Evolutionary conservation across 2,797 vertebrate species (phyloP).

Genomic region (Salmo trutta): DNA sequence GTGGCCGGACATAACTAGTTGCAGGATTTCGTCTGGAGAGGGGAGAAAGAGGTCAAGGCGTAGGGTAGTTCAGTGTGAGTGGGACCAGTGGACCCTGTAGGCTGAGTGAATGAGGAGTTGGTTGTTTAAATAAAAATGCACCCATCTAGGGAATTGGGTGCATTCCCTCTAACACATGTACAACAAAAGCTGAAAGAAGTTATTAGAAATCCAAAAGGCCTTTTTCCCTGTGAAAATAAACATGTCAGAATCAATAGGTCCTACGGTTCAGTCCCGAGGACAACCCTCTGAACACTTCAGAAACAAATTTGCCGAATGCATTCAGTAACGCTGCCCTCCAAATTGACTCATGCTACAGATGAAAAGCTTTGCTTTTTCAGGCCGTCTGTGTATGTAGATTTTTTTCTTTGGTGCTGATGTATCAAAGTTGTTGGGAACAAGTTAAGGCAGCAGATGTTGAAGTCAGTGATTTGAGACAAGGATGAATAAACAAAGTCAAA

Average conservation of each 20-base stretch:
- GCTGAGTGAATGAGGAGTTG: too few species aligned
- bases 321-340: conserved; percentile 58
- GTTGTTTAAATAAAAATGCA: conserved; percentile 28
- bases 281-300: conserved; percentile 46
- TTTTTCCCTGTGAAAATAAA: conserved; percentile 72
- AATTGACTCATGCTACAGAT: conserved; percentile 71
- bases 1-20: too few species aligned
- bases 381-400: conserved; percentile 32
- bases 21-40: too few species aligned
- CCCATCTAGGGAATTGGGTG: conserved; percentile 51
- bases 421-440: conserved; percentile 68
- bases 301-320: conserved; percentile 34
- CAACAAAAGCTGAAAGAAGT: conserved; percentile 56
- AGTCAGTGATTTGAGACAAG: conserved; percentile 61
- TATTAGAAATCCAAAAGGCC: conserved; percentile 58
- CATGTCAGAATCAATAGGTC: conserved; percentile 75
- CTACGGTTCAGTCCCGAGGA: conserved; percentile 60
- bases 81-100: too few species aligned
- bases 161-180: conserved; percentile 59
- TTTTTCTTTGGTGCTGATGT: conserved; percentile 70
- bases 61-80: too few species aligned
- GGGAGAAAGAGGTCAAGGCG: too few species aligned
- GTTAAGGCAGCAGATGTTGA: conserved; percentile 60
- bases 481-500: conserved; percentile 75
- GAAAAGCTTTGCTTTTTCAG: conserved; percentile 69